Percentiles rank a stretch among this genome's conserved stretches.
Conservation (phyloP, 1,140 invertebrate genomes). For the Drosophila setifemur region DNA sequence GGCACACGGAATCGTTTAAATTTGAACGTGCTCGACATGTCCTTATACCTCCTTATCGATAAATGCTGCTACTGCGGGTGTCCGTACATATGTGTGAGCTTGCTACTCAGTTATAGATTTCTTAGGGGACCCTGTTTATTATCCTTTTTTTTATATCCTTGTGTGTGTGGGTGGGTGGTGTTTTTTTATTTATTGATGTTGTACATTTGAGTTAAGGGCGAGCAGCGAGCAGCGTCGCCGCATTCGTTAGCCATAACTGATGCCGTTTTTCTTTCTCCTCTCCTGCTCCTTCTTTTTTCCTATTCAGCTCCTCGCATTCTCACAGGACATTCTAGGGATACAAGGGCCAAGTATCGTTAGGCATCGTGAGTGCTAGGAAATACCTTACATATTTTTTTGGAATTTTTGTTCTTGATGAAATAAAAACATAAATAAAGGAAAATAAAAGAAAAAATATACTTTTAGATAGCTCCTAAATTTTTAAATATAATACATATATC, state of each 20-base stretch:
- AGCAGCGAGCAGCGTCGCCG: slow-evolving; percentile 57
- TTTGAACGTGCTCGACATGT: slow-evolving; percentile 71
- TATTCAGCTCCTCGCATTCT: background rate
- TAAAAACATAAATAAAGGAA: too few species aligned
- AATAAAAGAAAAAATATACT: too few species aligned
- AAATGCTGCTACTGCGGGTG: slow-evolving; percentile 24
- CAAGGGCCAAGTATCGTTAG: too few species aligned
- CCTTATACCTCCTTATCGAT: slow-evolving; percentile 64
- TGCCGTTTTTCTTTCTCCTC: slow-evolving; percentile 57
- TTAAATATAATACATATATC: too few species aligned
- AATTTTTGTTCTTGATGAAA: too few species aligned
- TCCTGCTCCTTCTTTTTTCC: background rate
- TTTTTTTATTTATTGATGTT: slow-evolving; percentile 77
- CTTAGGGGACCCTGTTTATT: slow-evolving; percentile 77
- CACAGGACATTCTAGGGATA: background rate
- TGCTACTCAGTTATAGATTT: slow-evolving; percentile 77
- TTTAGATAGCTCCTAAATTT: too few species aligned
- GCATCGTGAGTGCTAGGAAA: too few species aligned
- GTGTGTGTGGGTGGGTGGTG: slow-evolving; percentile 12
- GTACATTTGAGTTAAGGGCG: slow-evolving; percentile 78
- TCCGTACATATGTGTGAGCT: slow-evolving; percentile 46
- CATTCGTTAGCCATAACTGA: slow-evolving; percentile 78
- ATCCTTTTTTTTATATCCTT: slow-evolving; percentile 76
- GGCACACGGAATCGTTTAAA: slow-evolving; percentile 60
- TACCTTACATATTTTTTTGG: too few species aligned